Evolutionary conservation across 2,113 vertebrate species (phyloP).

Genomic region (Chloropsis cyanopogon): DNA sequence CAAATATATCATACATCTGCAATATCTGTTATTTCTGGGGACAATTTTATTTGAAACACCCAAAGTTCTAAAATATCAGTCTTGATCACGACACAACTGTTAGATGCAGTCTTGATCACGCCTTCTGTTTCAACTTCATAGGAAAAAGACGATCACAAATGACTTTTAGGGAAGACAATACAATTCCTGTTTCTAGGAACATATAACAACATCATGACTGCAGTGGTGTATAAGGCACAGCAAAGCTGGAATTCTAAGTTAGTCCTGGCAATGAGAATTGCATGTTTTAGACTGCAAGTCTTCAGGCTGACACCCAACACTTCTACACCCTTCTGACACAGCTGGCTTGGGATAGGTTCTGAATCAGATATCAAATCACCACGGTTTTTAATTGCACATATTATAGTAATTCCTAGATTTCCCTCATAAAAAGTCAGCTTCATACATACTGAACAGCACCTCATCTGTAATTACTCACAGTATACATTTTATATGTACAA

Average conservation of each 20-base stretch:
- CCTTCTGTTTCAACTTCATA: neutral
- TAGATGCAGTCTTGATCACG: too few species aligned
- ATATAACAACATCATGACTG: neutral
- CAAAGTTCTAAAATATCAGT: neutral
- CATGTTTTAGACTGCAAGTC: neutral
- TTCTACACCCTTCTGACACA: neutral
- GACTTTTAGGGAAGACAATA: neutral
- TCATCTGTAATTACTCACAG: neutral
- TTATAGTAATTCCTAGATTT: neutral
- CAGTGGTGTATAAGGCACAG: neutral
- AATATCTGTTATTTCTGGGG: neutral
- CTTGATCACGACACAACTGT: neutral
- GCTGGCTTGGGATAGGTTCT: neutral
- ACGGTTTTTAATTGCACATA: neutral
- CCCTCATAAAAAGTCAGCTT: neutral
- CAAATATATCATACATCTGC: neutral
- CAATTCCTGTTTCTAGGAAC: neutral
- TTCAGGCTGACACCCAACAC: neutral
- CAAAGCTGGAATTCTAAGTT: neutral
- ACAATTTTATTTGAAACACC: neutral
- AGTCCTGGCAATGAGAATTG: neutral
- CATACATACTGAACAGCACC: neutral
- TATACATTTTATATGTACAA: neutral
- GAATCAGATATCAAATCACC: neutral
- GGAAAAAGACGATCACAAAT: neutral